These are phyloP conservation scores for Drosophila neotestacea DNA, from an alignment of 2,888 invertebrate species.

Conservation along the genomic window DNA sequence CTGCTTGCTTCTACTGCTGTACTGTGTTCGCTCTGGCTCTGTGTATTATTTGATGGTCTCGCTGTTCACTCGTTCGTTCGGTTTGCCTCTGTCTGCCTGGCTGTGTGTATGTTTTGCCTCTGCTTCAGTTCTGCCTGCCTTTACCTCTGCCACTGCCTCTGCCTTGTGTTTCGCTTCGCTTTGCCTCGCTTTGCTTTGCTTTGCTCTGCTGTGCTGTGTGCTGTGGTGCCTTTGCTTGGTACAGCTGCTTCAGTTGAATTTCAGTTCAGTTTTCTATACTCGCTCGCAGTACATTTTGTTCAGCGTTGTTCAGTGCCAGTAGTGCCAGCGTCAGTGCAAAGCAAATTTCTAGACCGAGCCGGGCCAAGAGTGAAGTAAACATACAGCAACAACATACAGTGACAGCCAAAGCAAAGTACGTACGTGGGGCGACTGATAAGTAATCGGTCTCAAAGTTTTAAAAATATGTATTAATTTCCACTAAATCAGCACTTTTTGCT, in stretches of 20 bases:
- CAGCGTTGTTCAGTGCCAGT: slow-evolving; percentile 59
- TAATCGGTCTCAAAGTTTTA: slow-evolving; percentile 6
- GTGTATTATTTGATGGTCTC: slow-evolving; percentile 78
- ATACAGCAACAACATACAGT: slow-evolving; percentile 36
- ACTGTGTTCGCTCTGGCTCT: slow-evolving; percentile 61
- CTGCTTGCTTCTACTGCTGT: slow-evolving; percentile 34
- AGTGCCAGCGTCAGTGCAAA: slow-evolving; percentile 57
- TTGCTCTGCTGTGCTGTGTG: slow-evolving; percentile 37
- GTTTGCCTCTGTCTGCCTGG: slow-evolving; percentile 28
- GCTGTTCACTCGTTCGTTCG: slow-evolving; percentile 72
- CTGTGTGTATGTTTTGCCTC: background rate
- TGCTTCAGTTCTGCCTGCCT: slow-evolving; percentile 10
- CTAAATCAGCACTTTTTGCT: background rate
- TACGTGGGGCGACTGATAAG: slow-evolving; percentile 47
- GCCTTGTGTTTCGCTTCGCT: slow-evolving; percentile 33
- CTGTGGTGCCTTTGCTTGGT: slow-evolving; percentile 68
- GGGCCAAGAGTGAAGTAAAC: slow-evolving; percentile 62
- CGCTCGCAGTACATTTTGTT: slow-evolving; percentile 78
- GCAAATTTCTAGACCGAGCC: slow-evolving; percentile 51
- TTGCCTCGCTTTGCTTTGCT: slow-evolving; percentile 66
- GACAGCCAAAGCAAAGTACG: slow-evolving; percentile 72
- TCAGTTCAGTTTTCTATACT: slow-evolving; percentile 81
- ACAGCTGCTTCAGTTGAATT: slow-evolving; percentile 81
- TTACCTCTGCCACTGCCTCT: background rate
- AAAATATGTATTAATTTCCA: background rate